phyloP scores from a whole-genome alignment of 2,797 vertebrate genomes.

The Rhinoraja longicauda region DNA sequence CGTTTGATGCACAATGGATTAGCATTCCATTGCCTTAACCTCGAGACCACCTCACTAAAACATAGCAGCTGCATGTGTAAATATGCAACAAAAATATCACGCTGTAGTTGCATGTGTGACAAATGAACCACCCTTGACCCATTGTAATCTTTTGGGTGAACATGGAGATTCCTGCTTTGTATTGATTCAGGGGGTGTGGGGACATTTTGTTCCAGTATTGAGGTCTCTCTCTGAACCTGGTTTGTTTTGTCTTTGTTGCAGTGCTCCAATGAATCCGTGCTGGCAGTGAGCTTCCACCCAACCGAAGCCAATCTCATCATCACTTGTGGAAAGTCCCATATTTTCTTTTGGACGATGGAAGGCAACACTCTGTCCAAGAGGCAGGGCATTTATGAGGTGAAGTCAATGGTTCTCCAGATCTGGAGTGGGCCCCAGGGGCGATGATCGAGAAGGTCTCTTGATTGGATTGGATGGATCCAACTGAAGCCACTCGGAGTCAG shows the following conservation, averaged over 20 bases:
- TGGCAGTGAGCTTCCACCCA: conserved; percentile 78
- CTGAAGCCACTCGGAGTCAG: too few species aligned
- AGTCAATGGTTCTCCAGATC: not conserved
- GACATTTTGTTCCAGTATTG: not conserved
- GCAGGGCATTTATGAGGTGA: conserved; percentile 84
- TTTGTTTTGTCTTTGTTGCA: conserved; percentile 42
- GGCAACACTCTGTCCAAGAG: conserved; percentile 71
- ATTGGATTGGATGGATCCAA: too few species aligned
- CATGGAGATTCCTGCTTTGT: not conserved
- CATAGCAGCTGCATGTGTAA: too few species aligned
- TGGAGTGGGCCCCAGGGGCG: not conserved
- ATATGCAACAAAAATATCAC: too few species aligned
- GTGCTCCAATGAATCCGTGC: conserved; percentile 82
- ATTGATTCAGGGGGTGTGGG: not conserved
- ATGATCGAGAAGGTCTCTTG: not conserved
- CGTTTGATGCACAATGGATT: too few species aligned
- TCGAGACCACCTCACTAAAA: too few species aligned
- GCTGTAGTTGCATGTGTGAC: too few species aligned
- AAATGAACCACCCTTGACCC: too few species aligned
- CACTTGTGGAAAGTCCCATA: conserved; percentile 82
- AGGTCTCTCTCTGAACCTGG: not conserved
- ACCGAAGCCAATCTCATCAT: conserved; percentile 76
- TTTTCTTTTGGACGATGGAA: conserved; percentile 84
- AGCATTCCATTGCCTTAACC: too few species aligned
- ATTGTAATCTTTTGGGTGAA: not conserved